Base-by-base conservation (phyloP, 2,888 invertebrate species). In the Helleia helle region DNA sequence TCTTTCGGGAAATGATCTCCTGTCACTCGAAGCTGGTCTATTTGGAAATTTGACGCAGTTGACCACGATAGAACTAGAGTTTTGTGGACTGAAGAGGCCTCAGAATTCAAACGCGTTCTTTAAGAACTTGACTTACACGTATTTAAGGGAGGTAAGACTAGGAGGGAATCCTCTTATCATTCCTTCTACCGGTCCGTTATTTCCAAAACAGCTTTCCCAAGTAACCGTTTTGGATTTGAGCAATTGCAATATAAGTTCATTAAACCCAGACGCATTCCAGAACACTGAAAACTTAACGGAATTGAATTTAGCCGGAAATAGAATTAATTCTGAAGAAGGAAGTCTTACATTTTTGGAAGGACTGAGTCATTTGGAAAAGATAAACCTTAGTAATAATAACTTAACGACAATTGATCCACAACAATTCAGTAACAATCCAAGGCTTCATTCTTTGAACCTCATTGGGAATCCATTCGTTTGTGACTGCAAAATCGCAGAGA, bases 381-480 rank as follows among this genome's bases (percentile, higher is more conserved):
- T 91, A 15, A 89, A 91, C 55, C 65, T 91, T 12, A 87, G 89
- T 48, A 87, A 86, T 52, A 91, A 91, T 58, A 88, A 88, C 46
- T 65, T 91, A 18, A 84, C 86, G 0, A 86, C 86, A 0, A 85
- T 91, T 12, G 81, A 87, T 28, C 88, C 89, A 0, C 71, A 83
- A 28, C 66, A 86, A 6, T 85, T 90, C 38, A 66, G 71, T 1
- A 70, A 77, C 36, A 91, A 90, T 65, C 85, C 87, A 0, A 86
- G 84, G 44, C 58, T 92, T 3, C 70, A 87, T 42, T 88, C 88
- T 2, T 54, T 91, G 36, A 90, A 90, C 56, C 68, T 92, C 4
- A 74, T 90, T 5, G 89, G 89, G 2, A 91, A 92, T 69, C 91
- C 89, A 1, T 91, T 91, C 74, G 70, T 86, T 41, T 91, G 91